Percentiles rank a stretch among this genome's conserved stretches.
These are phyloP conservation scores for Chymomyza amoena DNA, from an alignment of 2,888 invertebrate species.

Conservation along the genomic window DNA sequence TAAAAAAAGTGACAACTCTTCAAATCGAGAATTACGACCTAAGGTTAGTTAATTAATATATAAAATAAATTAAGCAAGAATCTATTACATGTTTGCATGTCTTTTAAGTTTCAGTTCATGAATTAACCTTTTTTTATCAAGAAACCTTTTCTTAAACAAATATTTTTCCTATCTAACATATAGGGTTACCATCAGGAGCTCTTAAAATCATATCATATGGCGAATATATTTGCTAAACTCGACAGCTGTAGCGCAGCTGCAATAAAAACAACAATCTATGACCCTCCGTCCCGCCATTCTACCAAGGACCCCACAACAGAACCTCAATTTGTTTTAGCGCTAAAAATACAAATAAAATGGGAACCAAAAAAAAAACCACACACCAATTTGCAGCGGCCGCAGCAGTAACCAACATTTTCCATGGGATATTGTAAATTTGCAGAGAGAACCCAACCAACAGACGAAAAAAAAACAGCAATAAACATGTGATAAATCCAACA, in stretches of 20 bases:
- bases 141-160: neutral
- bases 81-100: too few relatives aligned
- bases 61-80: too few relatives aligned
- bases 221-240: neutral
- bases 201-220: neutral
- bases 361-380: conserved; percentile 41
- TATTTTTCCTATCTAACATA: neutral
- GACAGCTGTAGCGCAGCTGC: conserved; percentile 11
- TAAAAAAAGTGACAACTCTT: too few relatives aligned
- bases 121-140: neutral
- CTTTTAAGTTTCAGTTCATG: too few relatives aligned
- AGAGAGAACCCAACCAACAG: conserved; percentile 32
- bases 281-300: neutral
- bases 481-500: neutral
- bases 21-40: too few relatives aligned
- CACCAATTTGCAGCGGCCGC: conserved; percentile 58
- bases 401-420: conserved; percentile 59
- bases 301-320: conserved; percentile 25
- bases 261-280: conserved; percentile 37
- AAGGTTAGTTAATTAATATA: too few relatives aligned
- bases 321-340: conserved; percentile 72
- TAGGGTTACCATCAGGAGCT: neutral
- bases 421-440: conserved; percentile 62
- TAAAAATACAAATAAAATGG: conserved; percentile 69
- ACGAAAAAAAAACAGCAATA: conserved; percentile 43